phyloP scores from a whole-genome alignment of 2,797 vertebrate species.

The Dermochelys coriacea region DNA sequence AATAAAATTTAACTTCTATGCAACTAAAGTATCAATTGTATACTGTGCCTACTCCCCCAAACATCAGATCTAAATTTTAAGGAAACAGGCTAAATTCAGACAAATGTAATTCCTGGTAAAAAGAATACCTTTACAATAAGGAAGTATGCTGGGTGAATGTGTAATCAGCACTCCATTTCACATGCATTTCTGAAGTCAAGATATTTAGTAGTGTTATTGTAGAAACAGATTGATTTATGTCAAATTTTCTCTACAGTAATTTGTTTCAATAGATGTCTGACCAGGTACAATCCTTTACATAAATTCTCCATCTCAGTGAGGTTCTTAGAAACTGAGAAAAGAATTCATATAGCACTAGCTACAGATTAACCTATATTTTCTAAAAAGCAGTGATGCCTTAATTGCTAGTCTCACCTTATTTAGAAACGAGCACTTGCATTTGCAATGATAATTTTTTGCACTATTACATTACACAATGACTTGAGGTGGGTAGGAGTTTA shows the following conservation, averaged over 20 bases:
- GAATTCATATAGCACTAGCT: constrained; percentile 37
- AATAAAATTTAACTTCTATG: constrained; percentile 38
- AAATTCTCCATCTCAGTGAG: constrained; percentile 19
- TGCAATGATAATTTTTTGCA: constrained; percentile 16
- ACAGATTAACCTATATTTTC: constrained; percentile 27
- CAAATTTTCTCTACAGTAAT: constrained; percentile 51
- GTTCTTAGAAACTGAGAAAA: constrained; percentile 32
- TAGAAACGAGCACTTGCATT: not conserved
- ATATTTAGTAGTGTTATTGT: not conserved
- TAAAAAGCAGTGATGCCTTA: constrained; percentile 37
- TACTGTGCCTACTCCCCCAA: constrained; percentile 15
- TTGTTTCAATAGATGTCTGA: constrained; percentile 70
- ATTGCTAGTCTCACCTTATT: constrained; percentile 32
- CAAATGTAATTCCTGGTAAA: not conserved
- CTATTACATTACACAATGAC: constrained; percentile 40
- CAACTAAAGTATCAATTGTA: constrained; percentile 54
- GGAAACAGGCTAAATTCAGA: constrained; percentile 2
- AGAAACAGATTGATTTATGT: constrained; percentile 30
- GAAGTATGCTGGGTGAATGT: constrained; percentile 44
- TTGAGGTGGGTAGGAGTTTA: constrained; percentile 37
- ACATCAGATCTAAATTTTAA: not conserved
- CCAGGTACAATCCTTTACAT: constrained; percentile 61
- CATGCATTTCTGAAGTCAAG: constrained; percentile 55
- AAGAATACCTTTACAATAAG: constrained; percentile 30
- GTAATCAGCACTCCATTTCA: constrained; percentile 47